These are phyloP conservation scores for Microplitis mediator DNA, from an alignment of 1,140 invertebrate species.

Conservation along the genomic window DNA sequence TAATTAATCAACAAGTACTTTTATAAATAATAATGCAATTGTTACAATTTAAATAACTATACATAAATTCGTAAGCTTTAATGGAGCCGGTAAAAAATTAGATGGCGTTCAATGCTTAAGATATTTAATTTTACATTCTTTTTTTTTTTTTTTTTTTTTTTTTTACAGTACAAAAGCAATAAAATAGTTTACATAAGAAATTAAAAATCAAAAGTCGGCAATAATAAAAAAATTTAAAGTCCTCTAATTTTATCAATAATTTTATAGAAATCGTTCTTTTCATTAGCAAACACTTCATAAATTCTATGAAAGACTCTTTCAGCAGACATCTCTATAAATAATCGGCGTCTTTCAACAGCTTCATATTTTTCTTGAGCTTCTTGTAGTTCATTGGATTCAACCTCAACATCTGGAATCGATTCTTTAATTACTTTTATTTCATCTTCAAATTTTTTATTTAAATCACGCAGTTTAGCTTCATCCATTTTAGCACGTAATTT, in stretches of 20 bases:
- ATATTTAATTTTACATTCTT: background rate
- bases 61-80: too few relatives aligned
- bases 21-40: too few relatives aligned
- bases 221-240: background rate
- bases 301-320: constrained; percentile 44
- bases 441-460: constrained; percentile 38
- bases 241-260: background rate
- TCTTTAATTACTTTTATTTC: constrained; percentile 36
- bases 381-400: constrained; percentile 25
- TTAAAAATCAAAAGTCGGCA: background rate
- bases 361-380: constrained; percentile 40
- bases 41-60: too few relatives aligned
- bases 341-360: constrained; percentile 34
- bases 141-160: background rate
- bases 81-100: too few relatives aligned
- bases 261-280: constrained; percentile 31
- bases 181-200: background rate
- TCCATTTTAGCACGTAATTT: constrained; percentile 36
- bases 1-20: too few relatives aligned
- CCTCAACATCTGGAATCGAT: constrained; percentile 26
- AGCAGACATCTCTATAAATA: constrained; percentile 34
- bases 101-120: too few relatives aligned
- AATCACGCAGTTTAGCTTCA: constrained; percentile 36
- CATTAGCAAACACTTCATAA: constrained; percentile 36
- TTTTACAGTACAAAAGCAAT: background rate